Percentiles rank a stretch among this genome's conserved stretches.
Conservation (phyloP, 2,797 vertebrate species). For the Momotus momota region DNA sequence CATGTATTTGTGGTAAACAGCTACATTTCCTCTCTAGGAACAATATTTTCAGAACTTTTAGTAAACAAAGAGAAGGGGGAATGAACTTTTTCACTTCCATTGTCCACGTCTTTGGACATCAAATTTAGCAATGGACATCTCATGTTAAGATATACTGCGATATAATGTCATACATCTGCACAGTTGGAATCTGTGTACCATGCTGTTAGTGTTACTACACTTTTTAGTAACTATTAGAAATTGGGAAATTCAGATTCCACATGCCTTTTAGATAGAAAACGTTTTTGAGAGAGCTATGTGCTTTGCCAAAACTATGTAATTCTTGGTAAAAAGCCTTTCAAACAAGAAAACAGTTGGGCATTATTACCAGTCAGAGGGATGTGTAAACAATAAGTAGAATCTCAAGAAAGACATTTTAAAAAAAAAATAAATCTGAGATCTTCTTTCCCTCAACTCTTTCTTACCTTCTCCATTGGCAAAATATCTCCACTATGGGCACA, state of each 20-base stretch:
- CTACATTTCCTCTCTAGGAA: not conserved
- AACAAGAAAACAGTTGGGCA: not conserved
- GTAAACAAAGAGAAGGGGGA: not conserved
- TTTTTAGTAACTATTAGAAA: not conserved
- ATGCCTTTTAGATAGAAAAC: not conserved
- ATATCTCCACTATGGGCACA: not conserved
- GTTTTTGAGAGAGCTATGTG: not conserved
- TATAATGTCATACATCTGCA: not conserved
- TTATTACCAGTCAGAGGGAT: not conserved
- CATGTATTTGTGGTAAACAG: not conserved
- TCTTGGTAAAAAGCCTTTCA: not conserved
- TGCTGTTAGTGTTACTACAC: rapidly evolving
- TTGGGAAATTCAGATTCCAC: not conserved
- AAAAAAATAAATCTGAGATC: not conserved
- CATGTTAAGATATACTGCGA: not conserved
- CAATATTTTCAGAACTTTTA: not conserved
- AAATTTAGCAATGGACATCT: not conserved
- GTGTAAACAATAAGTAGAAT: not conserved
- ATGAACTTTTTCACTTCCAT: not conserved
- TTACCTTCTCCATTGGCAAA: not conserved
- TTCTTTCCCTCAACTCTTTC: not conserved
- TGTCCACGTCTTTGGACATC: not conserved
- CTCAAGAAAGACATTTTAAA: not conserved
- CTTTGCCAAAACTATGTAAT: not conserved
- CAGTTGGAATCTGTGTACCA: not conserved